These are phyloP conservation scores for Mustela lutreola DNA, from an alignment of 2,113 vertebrate genomes.

Conservation along the genomic window DNA sequence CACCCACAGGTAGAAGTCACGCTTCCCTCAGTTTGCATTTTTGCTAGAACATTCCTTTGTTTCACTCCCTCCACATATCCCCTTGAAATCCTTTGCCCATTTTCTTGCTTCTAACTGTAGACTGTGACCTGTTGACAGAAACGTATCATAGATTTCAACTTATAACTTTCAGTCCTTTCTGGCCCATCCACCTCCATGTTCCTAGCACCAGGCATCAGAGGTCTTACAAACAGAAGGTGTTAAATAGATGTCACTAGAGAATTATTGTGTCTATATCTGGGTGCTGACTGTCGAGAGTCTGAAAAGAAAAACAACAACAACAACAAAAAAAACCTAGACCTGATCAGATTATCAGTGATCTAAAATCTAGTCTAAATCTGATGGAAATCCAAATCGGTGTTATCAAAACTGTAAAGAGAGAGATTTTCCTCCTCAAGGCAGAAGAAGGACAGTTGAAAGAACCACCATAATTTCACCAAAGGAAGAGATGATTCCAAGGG, in stretches of 20 bases:
- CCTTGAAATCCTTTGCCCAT: too few relatives aligned
- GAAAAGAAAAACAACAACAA: not conserved
- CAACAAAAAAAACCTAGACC: not conserved
- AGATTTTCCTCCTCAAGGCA: not conserved
- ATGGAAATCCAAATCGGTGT: too few relatives aligned
- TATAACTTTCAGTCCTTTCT: not conserved
- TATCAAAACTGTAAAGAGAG: not conserved
- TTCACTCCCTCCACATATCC: fast-evolving
- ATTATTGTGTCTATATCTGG: fast-evolving
- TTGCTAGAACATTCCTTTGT: not conserved
- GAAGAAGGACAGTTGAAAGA: not conserved
- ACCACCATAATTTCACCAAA: not conserved
- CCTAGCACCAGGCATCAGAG: not conserved
- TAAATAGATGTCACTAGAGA: too few relatives aligned
- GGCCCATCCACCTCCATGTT: fast-evolving
- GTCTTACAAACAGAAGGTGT: not conserved
- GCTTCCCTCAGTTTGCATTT: not conserved
- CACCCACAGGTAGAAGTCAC: fast-evolving
- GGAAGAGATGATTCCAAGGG: not conserved
- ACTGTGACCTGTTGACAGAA: fast-evolving
- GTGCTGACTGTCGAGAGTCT: not conserved
- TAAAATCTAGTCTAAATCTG: not conserved
- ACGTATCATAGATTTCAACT: not conserved
- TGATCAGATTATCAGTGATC: not conserved
- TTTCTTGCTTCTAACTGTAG: not conserved